phyloP scores from a whole-genome alignment of 2,888 invertebrate genomes.

The Lapara coniferarum region DNA sequence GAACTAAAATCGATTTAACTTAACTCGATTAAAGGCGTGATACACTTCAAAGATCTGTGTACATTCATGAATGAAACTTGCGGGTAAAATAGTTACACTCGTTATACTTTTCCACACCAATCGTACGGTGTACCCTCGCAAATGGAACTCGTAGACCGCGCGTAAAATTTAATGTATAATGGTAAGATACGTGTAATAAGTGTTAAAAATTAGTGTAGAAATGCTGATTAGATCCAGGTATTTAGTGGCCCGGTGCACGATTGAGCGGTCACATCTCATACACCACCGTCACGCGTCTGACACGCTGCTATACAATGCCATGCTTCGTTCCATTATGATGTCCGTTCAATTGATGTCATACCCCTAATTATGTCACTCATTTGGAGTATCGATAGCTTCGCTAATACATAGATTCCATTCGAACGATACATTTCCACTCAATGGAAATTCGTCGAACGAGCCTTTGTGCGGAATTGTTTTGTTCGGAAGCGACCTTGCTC shows the following conservation, averaged over 20 bases:
- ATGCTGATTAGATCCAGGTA: conserved; percentile 83
- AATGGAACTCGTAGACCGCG: conserved; percentile 48
- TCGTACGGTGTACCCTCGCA: conserved; percentile 18
- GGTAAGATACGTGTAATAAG: conserved; percentile 81
- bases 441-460: conserved; percentile 39
- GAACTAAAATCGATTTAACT: conserved; percentile 17
- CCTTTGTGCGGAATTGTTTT: conserved; percentile 60
- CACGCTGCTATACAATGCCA: conserved; percentile 77
- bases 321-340: conserved; percentile 79
- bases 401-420: conserved; percentile 37
- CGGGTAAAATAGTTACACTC: conserved; percentile 11
- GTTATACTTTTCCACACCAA: conserved; percentile 16
- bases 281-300: conserved; percentile 68
- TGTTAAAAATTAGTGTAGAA: conserved; percentile 83
- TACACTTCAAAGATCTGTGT: conserved; percentile 14
- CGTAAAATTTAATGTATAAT: conserved; percentile 76
- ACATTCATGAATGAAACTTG: conserved; percentile 17
- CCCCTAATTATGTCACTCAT: conserved; percentile 79
- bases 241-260: conserved; percentile 70
- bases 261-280: conserved; percentile 77
- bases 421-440: conserved; percentile 1
- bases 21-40: conserved; percentile 18
- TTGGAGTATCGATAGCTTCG: conserved; percentile 69
- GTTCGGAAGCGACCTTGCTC: conserved; percentile 59
- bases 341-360: conserved; percentile 79